A percentile compares a stretch with the other conserved stretches of the same genome.
These are phyloP conservation scores for Podocnemis expansa DNA, from an alignment of 2,113 vertebrate genomes.

Conservation along the genomic window DNA sequence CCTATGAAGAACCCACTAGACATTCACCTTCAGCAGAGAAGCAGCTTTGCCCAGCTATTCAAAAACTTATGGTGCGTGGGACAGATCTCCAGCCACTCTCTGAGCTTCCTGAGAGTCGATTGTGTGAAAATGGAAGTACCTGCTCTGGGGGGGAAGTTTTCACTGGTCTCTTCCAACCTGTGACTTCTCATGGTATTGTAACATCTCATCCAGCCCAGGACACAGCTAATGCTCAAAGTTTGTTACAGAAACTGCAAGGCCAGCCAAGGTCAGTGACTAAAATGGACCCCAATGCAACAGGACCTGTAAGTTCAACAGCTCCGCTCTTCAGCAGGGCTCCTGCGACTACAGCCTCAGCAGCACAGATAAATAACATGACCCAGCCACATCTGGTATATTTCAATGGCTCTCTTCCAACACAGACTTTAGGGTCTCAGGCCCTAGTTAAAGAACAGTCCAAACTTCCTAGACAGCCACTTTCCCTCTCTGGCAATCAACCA, in stretches of 20 bases:
- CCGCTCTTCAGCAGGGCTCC: conserved; percentile 39
- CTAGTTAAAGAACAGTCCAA: conserved; percentile 60
- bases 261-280: conserved; percentile 1
- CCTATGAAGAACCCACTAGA: conserved; percentile 80
- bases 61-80: conserved; percentile 89
- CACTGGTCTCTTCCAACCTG: conserved; percentile 79
- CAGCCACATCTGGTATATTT: conserved; percentile 76
- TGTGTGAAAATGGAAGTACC: conserved; percentile 77
- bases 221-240: conserved; percentile 43
- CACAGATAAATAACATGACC: background rate
- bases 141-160: conserved; percentile 66
- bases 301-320: background rate
- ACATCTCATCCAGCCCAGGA: background rate
- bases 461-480: conserved; percentile 31
- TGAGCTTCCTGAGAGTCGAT: conserved; percentile 83
- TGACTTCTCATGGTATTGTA: background rate
- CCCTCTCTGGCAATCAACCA: conserved; percentile 59
- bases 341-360: conserved; percentile 11
- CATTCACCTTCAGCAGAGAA: conserved; percentile 58
- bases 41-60: conserved; percentile 88
- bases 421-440: conserved; percentile 39
- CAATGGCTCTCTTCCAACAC: conserved; percentile 62
- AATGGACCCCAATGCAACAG: background rate
- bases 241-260: conserved; percentile 68
- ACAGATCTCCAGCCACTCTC: conserved; percentile 81